Evolutionary conservation across 2,113 vertebrate genomes (phyloP), one percentile per base, ranked within the genome.

Genomic region (Podarcis raffonei): DNA sequence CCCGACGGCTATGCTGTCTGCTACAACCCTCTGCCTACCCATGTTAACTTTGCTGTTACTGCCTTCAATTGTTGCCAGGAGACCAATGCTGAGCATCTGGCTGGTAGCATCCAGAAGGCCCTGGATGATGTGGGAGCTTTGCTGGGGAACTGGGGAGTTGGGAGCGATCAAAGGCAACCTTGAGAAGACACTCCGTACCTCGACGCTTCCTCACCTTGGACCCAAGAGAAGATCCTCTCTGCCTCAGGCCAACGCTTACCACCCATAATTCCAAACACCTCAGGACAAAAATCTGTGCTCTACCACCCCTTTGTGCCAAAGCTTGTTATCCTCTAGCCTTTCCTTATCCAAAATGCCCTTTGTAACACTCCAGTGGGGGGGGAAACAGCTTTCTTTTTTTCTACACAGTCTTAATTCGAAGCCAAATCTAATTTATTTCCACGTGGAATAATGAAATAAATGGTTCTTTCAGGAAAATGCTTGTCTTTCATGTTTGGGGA

Each of bases 51-150:
- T 76, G 97, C 97, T 72, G 90, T 98, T 79, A 97, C 96, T 0
- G 97, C 98, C 85, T 98, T 98, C 94, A 98, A 98, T 94, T 98
- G 98, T 94, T 98, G 98, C 42, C 97, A 97, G 86, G 97, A 98
- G 87, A 98, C 98, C 0, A 95, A 98, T 4, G 97, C 98, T 1
- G 96, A 97, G 81, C 96, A 91, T 2, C 88, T 98, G 35, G 96
- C 97, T 1, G 53, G 90, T 68, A 96, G 95, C 15, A 89, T 98
- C 84, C 95, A 96, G 68, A 93, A 89, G 42, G 96, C 97, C 1
- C 87, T 98, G 83, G 95, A 97, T 59, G 94, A 98, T 97, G 92
- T 69, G 68, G 35, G 68, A 62, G 37, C 15, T 57, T 30, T 85
- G n/a, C 39, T 57, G 32, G 85, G 66, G 79, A 81, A 85, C 62